Evolutionary conservation across 2,888 invertebrate species (phyloP).

Genomic region (Liopterus haemorrhoidalis): DNA sequence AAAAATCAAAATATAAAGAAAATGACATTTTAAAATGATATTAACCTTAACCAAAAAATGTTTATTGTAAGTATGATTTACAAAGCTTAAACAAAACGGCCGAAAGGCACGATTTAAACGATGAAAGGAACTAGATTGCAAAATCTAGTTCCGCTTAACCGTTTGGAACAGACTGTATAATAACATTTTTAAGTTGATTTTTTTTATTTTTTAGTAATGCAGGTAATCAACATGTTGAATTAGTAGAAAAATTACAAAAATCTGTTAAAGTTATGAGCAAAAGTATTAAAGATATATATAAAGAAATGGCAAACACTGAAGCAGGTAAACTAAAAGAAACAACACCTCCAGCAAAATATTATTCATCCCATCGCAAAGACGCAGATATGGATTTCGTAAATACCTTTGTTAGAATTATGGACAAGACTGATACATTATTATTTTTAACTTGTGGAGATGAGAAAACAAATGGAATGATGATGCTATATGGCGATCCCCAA

Average conservation of each 20-base stretch:
- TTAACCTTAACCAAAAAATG: no score
- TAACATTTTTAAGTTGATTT: constrained; percentile 14
- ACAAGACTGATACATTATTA: constrained; percentile 54
- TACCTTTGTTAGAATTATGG: constrained; percentile 59
- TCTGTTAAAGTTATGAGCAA: constrained; percentile 60
- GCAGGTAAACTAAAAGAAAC: constrained; percentile 53
- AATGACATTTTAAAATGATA: no score
- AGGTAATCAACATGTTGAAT: constrained; percentile 61
- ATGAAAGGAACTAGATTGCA: no score
- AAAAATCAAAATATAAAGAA: no score
- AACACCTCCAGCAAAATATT: constrained; percentile 51
- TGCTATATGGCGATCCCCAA: constrained; percentile 53
- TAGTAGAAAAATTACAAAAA: constrained; percentile 69
- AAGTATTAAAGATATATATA: constrained; percentile 57
- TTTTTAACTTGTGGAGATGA: constrained; percentile 68
- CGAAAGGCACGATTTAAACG: no score
- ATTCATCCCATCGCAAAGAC: constrained; percentile 61
- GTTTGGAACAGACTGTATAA: neutral
- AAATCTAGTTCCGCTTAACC: no score
- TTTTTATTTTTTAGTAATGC: constrained; percentile 55
- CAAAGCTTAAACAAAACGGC: no score
- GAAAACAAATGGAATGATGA: constrained; percentile 53
- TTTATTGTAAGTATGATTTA: no score
- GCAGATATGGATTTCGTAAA: constrained; percentile 74
- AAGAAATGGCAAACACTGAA: constrained; percentile 66